Evolutionary conservation across 2,888 invertebrate genomes (phyloP).

Genomic region (Penaeus monodon): DNA sequence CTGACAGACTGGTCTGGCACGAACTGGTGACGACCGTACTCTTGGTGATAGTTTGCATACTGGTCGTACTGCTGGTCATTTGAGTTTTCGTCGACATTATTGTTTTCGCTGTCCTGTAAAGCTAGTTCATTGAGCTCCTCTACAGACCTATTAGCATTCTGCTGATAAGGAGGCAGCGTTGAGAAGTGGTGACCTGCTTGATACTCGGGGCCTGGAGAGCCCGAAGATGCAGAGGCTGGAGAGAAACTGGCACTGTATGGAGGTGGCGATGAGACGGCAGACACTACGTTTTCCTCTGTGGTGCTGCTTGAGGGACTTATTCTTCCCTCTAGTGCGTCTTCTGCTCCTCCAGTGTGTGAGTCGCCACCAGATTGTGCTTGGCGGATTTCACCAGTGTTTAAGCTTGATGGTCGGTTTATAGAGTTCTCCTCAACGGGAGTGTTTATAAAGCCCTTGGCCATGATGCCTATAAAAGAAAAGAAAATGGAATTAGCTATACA

Average conservation of each 20-base stretch:
- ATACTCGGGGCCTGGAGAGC: too few relatives aligned
- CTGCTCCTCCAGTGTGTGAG: too few relatives aligned
- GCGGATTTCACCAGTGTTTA: background rate
- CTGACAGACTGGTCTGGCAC: slow-evolving; percentile 45
- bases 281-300: background rate
- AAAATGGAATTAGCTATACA: too few relatives aligned
- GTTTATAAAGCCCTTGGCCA: slow-evolving; percentile 35
- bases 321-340: background rate
- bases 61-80: slow-evolving; percentile 54
- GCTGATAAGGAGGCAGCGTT: background rate
- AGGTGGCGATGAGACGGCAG: background rate
- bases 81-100: slow-evolving; percentile 60
- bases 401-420: slow-evolving; percentile 2
- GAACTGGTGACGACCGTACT: slow-evolving; percentile 20
- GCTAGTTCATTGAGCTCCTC: slow-evolving; percentile 48
- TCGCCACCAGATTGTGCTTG: background rate
- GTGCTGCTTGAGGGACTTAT: background rate
- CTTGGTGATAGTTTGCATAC: slow-evolving; percentile 28
- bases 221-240: slow-evolving; percentile 6
- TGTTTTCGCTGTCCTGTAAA: slow-evolving; percentile 55
- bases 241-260: background rate
- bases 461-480: background rate
- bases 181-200: too few relatives aligned
- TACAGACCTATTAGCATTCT: slow-evolving; percentile 19
- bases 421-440: slow-evolving; percentile 14